phyloP scores from a whole-genome alignment of 2,797 vertebrate genomes.

The Varecia variegata region DNA sequence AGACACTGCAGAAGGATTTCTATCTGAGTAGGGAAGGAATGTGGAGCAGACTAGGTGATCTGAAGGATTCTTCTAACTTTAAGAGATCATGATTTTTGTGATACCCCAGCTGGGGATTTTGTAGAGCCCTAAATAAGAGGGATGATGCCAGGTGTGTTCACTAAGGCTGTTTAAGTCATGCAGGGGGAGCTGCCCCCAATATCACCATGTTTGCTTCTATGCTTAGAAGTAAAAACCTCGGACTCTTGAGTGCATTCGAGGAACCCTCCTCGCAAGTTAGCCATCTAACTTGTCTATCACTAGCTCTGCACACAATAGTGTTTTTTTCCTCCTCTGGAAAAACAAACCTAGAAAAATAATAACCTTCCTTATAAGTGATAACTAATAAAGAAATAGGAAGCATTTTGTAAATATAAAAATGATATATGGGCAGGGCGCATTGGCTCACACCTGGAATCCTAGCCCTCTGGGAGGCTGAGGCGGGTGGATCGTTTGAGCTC shows the following conservation, averaged over 20 bases:
- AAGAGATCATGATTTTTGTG: constrained; percentile 1
- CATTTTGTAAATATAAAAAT: constrained; percentile 51
- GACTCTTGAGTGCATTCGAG: neutral
- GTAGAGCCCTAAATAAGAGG: neutral
- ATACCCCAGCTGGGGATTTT: neutral
- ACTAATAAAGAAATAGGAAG: neutral
- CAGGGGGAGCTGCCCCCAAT: neutral
- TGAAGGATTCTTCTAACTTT: neutral
- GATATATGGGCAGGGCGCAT: neutral
- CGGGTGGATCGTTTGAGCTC: too few species aligned
- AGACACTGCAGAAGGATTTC: neutral
- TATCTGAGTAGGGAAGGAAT: neutral
- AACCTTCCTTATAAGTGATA: neutral
- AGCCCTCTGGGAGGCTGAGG: too few species aligned
- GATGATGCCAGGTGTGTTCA: neutral
- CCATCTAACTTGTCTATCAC: constrained; percentile 15
- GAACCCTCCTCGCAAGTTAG: neutral
- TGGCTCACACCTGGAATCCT: too few species aligned
- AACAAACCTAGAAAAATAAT: neutral
- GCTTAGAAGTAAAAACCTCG: neutral
- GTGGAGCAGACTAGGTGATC: neutral
- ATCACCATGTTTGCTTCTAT: neutral
- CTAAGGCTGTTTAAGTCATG: neutral
- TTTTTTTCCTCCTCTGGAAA: neutral
- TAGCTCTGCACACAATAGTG: neutral